Conservation (phyloP, 1,140 invertebrate species). For the Panagrolaimus sp. region DNA sequence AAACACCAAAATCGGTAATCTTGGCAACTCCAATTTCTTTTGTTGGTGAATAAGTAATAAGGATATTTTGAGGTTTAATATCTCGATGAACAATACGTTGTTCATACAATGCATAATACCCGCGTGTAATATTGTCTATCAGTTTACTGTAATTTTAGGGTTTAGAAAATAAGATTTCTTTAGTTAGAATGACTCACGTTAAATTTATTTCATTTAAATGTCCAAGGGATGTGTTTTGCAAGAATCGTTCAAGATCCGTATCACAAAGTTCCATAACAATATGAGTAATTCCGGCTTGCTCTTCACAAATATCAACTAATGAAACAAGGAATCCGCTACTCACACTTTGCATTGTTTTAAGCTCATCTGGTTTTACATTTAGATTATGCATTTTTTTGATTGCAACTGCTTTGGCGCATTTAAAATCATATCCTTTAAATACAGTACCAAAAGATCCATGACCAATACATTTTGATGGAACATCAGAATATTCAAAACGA, state of each 20-base stretch:
- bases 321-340: constrained; percentile 40
- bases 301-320: constrained; percentile 51
- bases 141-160: no score
- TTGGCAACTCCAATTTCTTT: constrained; percentile 44
- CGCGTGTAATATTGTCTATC: constrained; percentile 49
- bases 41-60: constrained; percentile 29
- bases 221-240: constrained; percentile 20
- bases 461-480: constrained; percentile 25
- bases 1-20: constrained; percentile 56
- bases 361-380: constrained; percentile 33
- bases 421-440: constrained; percentile 31
- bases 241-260: constrained; percentile 48
- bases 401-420: constrained; percentile 24
- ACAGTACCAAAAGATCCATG: constrained; percentile 48
- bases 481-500: constrained; percentile 14
- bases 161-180: no score
- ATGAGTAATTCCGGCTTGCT: constrained; percentile 40
- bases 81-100: constrained; percentile 56
- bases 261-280: constrained; percentile 54
- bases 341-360: constrained; percentile 38
- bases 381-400: constrained; percentile 34
- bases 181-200: constrained; percentile 16
- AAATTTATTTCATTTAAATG: constrained; percentile 31
- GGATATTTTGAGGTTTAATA: constrained; percentile 57
- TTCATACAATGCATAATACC: constrained; percentile 51